Evolutionary conservation across 2,113 vertebrate genomes (phyloP), one percentile per base, ranked within the genome.

Genomic region (Nerophis ophidion): DNA sequence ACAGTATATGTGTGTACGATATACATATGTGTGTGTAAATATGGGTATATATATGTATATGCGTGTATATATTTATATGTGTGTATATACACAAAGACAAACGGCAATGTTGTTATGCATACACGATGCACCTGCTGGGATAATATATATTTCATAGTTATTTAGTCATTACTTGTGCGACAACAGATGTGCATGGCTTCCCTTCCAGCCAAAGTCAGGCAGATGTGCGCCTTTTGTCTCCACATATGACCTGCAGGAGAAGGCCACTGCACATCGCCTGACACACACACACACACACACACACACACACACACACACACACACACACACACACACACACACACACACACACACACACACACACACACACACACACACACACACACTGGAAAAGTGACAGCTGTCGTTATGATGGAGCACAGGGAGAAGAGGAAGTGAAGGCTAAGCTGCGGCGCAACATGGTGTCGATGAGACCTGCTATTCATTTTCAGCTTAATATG

Each of bases 401-500:
- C 82, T 89, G 88, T 88, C 86, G 71, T 59, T 62, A 82, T 90
- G 88, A 89, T 88, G 84, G 77, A 89, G 81, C 77, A 77, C 80
- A 84, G 61, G 6, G 75, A 72, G 77, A 81, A 88, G 65, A 70
- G 84, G 74, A 88, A 87, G 79, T 88, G 88, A 89, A 88, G 72
- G 84, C 84, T 87, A 77, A 85, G 81, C 73, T 76, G 75, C 80
- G 58, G 65, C 84, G 71, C 83, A 85, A 89, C 86, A 87, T 83
- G 82, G 82, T 82, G 84, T 82, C 75, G 73, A 79, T 83, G 81
- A 86, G 86, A 86, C 84, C 84, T 72, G 83, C 84, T 85, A 88
- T 90, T 90, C 85, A 87, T 89, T 90, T 89, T 82, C 84, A 76
- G 79, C 87, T 88, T 89, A 88, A 89, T 88, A 87, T 83, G 88